phyloP scores from a whole-genome alignment of 2,797 vertebrate species.

The Enteromius mattozi region DNA sequence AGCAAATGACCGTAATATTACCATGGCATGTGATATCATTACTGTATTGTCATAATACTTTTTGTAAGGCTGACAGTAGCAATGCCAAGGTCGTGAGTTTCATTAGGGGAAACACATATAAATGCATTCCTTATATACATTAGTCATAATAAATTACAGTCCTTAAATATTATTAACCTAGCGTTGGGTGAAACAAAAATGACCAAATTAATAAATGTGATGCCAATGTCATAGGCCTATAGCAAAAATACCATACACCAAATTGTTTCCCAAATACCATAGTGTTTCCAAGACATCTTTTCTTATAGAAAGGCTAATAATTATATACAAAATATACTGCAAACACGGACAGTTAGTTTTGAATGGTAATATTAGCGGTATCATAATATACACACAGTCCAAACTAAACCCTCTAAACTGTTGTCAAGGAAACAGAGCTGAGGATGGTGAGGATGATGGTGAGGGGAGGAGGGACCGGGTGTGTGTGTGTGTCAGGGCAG shows the following conservation, averaged over 20 bases:
- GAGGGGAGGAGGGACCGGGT: slow-evolving; percentile 45
- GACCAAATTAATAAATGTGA: neutral
- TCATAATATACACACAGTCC: slow-evolving; percentile 28
- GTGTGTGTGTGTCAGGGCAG: slow-evolving; percentile 46
- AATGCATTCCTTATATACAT: neutral
- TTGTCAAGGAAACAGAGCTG: slow-evolving; percentile 78
- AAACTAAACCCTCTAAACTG: slow-evolving; percentile 61
- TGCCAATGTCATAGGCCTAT: neutral
- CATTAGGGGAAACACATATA: neutral
- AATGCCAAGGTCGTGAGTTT: slow-evolving; percentile 11
- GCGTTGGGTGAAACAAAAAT: neutral
- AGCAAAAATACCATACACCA: neutral
- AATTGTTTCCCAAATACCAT: neutral
- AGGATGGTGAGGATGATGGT: slow-evolving; percentile 43
- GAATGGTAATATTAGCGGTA: slow-evolving; percentile 33
- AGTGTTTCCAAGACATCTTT: neutral
- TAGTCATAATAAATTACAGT: neutral
- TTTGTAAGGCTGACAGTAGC: neutral
- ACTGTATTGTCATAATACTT: neutral
- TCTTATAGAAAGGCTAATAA: neutral
- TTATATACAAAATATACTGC: neutral
- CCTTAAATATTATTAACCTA: neutral
- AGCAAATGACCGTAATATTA: neutral
- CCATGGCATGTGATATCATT: neutral
- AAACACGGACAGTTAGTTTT: neutral